A percentile compares a stretch with the other conserved stretches of the same genome.
Conservation (phyloP, 2,113 vertebrate genomes). For the Oenanthe melanoleuca region DNA sequence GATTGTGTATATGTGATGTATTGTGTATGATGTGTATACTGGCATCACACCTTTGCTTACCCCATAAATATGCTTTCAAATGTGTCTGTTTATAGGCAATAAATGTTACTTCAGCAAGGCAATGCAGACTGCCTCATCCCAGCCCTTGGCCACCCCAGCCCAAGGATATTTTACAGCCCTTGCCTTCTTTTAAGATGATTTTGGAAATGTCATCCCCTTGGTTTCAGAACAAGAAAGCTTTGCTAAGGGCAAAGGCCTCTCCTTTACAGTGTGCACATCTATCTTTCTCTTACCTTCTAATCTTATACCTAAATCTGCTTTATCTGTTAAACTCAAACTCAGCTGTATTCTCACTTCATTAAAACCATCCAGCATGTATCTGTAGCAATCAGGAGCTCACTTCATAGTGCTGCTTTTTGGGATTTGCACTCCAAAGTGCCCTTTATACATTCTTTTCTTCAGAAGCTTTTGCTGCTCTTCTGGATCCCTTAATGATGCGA, state of each 20-base stretch:
- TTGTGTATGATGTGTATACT: too few species aligned
- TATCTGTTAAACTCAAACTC: constrained; percentile 27
- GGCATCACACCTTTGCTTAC: not conserved
- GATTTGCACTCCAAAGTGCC: not conserved
- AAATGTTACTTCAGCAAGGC: not conserved
- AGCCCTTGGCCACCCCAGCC: not conserved
- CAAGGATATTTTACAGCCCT: not conserved
- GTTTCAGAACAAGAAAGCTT: constrained; percentile 15
- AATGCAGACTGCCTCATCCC: not conserved
- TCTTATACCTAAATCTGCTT: constrained; percentile 28
- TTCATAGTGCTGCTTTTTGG: not conserved
- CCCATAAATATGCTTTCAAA: not conserved
- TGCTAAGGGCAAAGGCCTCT: constrained; percentile 32
- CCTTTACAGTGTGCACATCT: not conserved
- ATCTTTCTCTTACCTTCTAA: constrained; percentile 41
- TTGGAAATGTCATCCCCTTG: not conserved
- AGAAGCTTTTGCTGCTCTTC: not conserved
- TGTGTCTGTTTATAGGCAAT: not conserved
- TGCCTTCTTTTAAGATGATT: not conserved
- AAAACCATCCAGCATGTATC: not conserved
- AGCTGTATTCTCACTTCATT: constrained; percentile 5
- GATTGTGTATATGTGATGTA: too few species aligned
- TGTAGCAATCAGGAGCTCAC: not conserved
- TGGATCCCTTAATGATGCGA: not conserved
- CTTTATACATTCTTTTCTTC: not conserved